A percentile compares a stretch with the other conserved stretches of the same genome.
Evolutionary conservation across 2,113 vertebrate genomes (phyloP).

Genomic region (Agapornis roseicollis): DNA sequence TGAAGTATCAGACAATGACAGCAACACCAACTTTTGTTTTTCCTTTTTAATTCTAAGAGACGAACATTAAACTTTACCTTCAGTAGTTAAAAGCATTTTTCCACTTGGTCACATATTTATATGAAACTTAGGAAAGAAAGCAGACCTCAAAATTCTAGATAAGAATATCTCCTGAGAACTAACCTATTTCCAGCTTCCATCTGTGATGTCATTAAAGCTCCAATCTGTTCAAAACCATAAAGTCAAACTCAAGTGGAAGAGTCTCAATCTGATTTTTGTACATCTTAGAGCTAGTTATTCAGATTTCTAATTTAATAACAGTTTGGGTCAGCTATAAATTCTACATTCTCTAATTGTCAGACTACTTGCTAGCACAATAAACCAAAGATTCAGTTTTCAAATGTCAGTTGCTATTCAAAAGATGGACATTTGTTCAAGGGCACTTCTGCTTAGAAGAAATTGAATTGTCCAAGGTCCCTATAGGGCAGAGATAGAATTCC

Average conservation of each 20-base stretch:
- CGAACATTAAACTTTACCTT: neutral
- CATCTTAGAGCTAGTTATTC: neutral
- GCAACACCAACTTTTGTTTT: neutral
- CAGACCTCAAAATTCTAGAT: neutral
- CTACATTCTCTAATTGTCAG: neutral
- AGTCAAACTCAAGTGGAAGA: neutral
- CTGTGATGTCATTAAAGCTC: slow-evolving; percentile 42
- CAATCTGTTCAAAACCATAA: slow-evolving; percentile 39
- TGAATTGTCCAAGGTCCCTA: neutral
- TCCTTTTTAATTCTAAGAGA: neutral
- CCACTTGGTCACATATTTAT: neutral
- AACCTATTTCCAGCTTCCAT: slow-evolving; percentile 38
- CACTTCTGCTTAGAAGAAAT: neutral
- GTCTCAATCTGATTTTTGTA: slow-evolving; percentile 7
- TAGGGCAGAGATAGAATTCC: neutral
- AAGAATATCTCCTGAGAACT: slow-evolving; percentile 29
- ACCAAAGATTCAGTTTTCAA: neutral
- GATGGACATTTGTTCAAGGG: neutral
- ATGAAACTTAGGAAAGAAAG: neutral
- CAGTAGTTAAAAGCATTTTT: neutral
- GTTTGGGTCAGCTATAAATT: neutral
- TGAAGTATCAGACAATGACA: neutral
- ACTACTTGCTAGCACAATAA: neutral
- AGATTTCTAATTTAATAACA: neutral
- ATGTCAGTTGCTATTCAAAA: neutral